Conservation (phyloP, 2,113 vertebrate genomes). For the Urocolius indicus region DNA sequence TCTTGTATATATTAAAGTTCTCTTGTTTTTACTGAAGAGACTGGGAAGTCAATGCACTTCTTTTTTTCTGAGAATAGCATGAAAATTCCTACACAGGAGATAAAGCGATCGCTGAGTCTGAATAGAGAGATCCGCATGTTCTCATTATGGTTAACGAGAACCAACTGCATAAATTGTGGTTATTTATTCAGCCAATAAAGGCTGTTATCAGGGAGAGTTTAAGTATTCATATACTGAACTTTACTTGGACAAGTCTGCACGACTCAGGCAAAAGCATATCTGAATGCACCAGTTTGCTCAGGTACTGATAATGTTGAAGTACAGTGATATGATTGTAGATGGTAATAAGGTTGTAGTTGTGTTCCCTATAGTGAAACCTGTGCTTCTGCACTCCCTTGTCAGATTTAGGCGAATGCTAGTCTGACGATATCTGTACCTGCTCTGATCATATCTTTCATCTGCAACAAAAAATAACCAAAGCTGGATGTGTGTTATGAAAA, state of each 20-base stretch:
- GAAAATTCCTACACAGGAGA: neutral
- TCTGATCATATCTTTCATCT: neutral
- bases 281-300: neutral
- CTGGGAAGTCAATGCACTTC: neutral
- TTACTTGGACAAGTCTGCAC: neutral
- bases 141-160: neutral
- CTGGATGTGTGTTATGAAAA: neutral
- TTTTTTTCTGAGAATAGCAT: neutral
- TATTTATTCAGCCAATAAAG: neutral
- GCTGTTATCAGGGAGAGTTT: neutral
- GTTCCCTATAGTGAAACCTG: neutral
- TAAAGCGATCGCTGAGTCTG: neutral
- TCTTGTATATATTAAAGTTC: neutral
- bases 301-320: accelerated
- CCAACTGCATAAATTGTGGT: neutral
- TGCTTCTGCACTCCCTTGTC: neutral
- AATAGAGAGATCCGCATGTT: neutral
- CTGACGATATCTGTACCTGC: neutral
- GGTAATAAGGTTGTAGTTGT: neutral
- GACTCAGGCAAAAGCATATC: neutral
- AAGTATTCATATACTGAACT: neutral
- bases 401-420: neutral
- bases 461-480: neutral
- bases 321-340: neutral
- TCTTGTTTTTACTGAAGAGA: neutral